phyloP scores from a whole-genome alignment of 2,797 vertebrate species.

The Botia almorhae region DNA sequence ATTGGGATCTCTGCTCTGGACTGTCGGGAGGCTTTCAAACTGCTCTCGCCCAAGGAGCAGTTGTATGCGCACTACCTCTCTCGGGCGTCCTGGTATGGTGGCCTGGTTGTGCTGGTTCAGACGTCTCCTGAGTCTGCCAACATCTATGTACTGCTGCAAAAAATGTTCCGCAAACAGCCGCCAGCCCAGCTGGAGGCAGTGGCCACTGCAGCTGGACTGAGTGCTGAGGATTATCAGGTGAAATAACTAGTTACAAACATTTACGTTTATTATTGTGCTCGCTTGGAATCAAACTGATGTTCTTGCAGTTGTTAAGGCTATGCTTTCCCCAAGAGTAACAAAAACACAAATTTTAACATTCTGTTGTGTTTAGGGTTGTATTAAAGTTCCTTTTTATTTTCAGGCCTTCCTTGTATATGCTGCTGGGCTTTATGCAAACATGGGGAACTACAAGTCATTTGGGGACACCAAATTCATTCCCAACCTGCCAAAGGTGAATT shows the following conservation, averaged over 20 bases:
- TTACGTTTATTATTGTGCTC: neutral
- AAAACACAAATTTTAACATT: too few species aligned
- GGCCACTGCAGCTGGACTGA: constrained; percentile 80
- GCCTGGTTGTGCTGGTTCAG: constrained; percentile 87
- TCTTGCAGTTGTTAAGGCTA: too few species aligned
- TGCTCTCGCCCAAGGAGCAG: constrained; percentile 86
- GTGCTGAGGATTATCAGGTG: constrained; percentile 89
- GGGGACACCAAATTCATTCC: constrained; percentile 95
- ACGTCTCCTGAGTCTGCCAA: constrained; percentile 89
- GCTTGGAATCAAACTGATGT: too few species aligned
- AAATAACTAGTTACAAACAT: neutral
- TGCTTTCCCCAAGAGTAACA: too few species aligned
- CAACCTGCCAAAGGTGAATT: constrained; percentile 87
- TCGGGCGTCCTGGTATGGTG: constrained; percentile 88
- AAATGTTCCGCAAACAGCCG: constrained; percentile 84
- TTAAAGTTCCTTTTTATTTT: neutral
- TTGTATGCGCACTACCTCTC: constrained; percentile 90
- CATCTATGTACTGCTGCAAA: constrained; percentile 88
- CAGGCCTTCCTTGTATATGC: constrained; percentile 91
- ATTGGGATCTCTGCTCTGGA: constrained; percentile 86
- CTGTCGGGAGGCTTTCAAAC: constrained; percentile 85
- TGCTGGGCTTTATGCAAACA: constrained; percentile 90
- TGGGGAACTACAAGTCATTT: constrained; percentile 97
- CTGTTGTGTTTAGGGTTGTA: neutral
- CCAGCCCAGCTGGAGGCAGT: constrained; percentile 79